phyloP scores from a whole-genome alignment of 2,113 vertebrate species.

The Gymnarchus niloticus region DNA sequence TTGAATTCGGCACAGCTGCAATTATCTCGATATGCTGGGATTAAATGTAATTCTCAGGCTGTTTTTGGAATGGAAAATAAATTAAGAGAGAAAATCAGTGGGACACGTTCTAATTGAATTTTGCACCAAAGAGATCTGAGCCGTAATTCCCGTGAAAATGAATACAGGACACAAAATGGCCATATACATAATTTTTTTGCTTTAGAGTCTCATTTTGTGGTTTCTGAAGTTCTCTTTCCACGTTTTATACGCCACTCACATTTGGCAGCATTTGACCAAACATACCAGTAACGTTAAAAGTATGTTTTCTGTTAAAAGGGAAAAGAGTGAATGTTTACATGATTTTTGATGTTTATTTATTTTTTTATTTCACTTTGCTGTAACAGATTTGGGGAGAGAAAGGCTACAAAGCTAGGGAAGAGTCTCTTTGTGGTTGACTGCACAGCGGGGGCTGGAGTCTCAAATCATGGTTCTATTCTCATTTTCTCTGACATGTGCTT shows the following conservation, averaged over 20 bases:
- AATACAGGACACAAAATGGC: neutral
- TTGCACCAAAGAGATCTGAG: slow-evolving; percentile 36
- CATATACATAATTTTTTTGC: neutral
- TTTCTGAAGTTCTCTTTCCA: neutral
- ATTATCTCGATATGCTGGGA: slow-evolving; percentile 28
- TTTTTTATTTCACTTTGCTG: too few relatives aligned
- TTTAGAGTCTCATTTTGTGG: neutral
- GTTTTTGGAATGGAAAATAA: slow-evolving; percentile 31
- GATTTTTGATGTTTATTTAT: too few relatives aligned
- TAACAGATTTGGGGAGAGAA: too few relatives aligned
- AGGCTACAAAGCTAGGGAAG: neutral
- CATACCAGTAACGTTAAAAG: neutral
- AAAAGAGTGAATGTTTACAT: too few relatives aligned
- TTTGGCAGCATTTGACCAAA: neutral
- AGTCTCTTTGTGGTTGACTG: neutral
- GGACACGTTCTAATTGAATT: slow-evolving; percentile 41
- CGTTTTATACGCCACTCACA: neutral
- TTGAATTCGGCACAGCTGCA: slow-evolving; percentile 31
- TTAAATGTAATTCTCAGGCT: slow-evolving; percentile 24
- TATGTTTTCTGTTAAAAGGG: too few relatives aligned
- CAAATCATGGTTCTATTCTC: neutral
- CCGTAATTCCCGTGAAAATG: slow-evolving; percentile 22
- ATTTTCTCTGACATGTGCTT: neutral
- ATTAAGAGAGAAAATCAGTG: slow-evolving; percentile 38
- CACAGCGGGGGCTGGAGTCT: neutral